Evolutionary conservation across 1,140 invertebrate species (phyloP).

Genomic region (Melitaea cinxia): DNA sequence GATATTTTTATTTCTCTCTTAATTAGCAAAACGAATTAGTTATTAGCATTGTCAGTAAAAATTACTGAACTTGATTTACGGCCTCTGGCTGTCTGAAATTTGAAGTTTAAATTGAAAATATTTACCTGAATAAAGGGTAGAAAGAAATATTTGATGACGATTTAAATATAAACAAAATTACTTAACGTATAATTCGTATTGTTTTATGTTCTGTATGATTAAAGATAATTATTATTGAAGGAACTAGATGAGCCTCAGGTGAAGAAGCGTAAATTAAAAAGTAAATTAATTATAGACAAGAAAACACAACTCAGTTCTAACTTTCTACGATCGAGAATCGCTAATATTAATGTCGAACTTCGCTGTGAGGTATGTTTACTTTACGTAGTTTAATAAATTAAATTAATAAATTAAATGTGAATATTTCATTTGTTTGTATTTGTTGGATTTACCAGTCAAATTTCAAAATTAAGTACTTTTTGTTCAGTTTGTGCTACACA

Average conservation of each 20-base stretch:
- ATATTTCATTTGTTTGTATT: too few relatives aligned
- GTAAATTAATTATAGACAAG: constrained; percentile 60
- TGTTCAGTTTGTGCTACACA: too few relatives aligned
- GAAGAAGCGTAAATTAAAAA: constrained; percentile 45
- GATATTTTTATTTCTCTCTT: too few relatives aligned
- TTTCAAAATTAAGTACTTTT: too few relatives aligned
- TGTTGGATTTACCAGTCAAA: too few relatives aligned
- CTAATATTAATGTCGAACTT: constrained; percentile 48
- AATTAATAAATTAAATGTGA: too few relatives aligned
- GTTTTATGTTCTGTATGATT: constrained; percentile 5
- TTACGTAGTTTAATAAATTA: too few relatives aligned
- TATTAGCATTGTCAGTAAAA: too few relatives aligned
- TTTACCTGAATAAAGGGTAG: not conserved
- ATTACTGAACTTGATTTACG: too few relatives aligned
- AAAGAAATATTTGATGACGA: not conserved
- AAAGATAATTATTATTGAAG: constrained; percentile 31
- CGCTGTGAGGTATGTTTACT: constrained; percentile 53
- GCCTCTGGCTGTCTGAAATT: not conserved
- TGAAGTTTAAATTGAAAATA: not conserved
- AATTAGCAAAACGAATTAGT: too few relatives aligned
- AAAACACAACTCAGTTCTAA: constrained; percentile 43
- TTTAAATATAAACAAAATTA: not conserved
- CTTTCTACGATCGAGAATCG: constrained; percentile 46
- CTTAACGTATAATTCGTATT: not conserved
- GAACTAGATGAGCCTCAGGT: constrained; percentile 49